phyloP scores from a whole-genome alignment of 2,797 vertebrate genomes.

The Taenioides sp. region DNA sequence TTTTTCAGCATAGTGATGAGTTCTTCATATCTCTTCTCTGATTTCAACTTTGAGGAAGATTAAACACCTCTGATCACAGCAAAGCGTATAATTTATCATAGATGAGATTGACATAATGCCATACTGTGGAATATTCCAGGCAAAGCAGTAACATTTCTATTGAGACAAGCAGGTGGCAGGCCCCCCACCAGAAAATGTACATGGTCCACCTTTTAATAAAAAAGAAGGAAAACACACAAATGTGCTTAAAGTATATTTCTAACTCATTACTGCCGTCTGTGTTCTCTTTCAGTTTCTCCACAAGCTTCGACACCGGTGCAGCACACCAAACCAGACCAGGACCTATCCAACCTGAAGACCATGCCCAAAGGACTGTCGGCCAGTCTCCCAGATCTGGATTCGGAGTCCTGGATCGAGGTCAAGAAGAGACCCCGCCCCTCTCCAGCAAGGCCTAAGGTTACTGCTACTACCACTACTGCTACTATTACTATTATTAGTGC shows the following conservation, averaged over 20 bases:
- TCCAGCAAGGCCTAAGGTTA: slow-evolving; percentile 88
- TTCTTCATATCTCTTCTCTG: slow-evolving; percentile 9
- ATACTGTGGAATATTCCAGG: too few relatives aligned
- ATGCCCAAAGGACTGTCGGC: slow-evolving; percentile 96
- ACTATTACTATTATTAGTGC: not conserved
- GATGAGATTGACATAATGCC: too few relatives aligned
- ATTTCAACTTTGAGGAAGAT: not conserved
- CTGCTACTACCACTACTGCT: slow-evolving; percentile 1
- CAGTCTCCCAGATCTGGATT: slow-evolving; percentile 95
- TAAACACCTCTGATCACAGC: slow-evolving; percentile 5
- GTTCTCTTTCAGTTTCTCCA: slow-evolving; percentile 77
- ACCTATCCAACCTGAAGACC: slow-evolving; percentile 90
- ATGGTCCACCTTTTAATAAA: too few relatives aligned
- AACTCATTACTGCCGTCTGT: not conserved
- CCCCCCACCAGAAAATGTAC: too few relatives aligned
- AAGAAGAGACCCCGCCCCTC: slow-evolving; percentile 95
- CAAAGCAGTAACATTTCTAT: too few relatives aligned
- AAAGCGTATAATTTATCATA: not conserved
- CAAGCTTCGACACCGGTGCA: slow-evolving; percentile 77
- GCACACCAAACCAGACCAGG: slow-evolving; percentile 80
- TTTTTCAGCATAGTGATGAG: too few relatives aligned
- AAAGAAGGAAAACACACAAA: too few relatives aligned
- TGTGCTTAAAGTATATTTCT: too few relatives aligned
- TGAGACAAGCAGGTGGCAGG: too few relatives aligned
- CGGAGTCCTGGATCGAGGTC: slow-evolving; percentile 97